Evolutionary conservation across 2,888 invertebrate genomes (phyloP).

Genomic region (Cylloceria caligata): DNA sequence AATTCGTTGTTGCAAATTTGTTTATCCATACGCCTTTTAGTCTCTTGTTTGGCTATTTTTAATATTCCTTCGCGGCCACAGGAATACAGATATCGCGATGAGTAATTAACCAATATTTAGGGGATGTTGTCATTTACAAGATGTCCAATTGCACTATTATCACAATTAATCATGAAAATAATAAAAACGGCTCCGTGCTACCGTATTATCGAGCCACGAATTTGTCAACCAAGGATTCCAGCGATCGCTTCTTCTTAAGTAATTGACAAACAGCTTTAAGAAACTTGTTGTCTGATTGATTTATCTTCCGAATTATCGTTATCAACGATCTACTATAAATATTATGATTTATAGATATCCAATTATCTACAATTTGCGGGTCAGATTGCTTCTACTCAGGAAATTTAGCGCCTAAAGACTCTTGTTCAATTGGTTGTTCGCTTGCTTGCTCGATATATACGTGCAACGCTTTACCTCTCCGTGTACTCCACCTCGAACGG

Average conservation of each 20-base stretch:
- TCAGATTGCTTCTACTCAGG: conserved; percentile 31
- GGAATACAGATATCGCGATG: too few relatives aligned
- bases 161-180: too few relatives aligned
- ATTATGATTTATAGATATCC: neutral
- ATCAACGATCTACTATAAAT: neutral
- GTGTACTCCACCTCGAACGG: conserved; percentile 48
- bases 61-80: too few relatives aligned
- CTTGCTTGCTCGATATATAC: conserved; percentile 22
- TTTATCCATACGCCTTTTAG: too few relatives aligned
- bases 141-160: too few relatives aligned
- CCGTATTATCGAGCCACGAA: too few relatives aligned
- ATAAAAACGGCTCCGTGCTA: too few relatives aligned
- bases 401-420: conserved; percentile 54
- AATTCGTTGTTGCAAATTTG: too few relatives aligned
- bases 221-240: too few relatives aligned
- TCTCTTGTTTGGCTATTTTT: too few relatives aligned
- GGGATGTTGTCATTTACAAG: too few relatives aligned
- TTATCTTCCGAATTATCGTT: conserved; percentile 8
- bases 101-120: too few relatives aligned
- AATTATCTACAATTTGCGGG: conserved; percentile 7
- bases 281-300: neutral
- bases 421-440: conserved; percentile 33
- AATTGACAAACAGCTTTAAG: neutral
- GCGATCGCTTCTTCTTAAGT: neutral
- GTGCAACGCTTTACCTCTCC: conserved; percentile 49